Base-by-base conservation (phyloP, 2,113 vertebrate species). In the Notothenia coriiceps region DNA sequence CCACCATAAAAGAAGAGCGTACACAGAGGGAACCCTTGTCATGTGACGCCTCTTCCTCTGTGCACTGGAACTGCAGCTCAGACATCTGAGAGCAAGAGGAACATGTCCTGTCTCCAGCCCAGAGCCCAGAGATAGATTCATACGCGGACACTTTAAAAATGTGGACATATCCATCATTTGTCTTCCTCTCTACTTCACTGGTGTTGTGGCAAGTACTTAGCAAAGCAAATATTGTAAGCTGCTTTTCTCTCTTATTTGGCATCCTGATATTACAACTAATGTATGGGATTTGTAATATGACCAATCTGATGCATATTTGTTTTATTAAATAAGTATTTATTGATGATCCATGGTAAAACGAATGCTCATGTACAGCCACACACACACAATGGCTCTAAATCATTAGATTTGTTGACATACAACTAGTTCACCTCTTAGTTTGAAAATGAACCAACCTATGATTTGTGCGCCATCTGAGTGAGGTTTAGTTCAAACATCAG, bases 11-110 rank as follows among this genome's bases (percentile, higher is more conserved):
- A 70, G 20, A 59, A 79, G 25, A 15, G 2, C 20, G 35, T 6
- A 22, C 76, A 71, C 76, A 29, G 54, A n/a, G 61, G 15, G 14
- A 14, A 74, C 61, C 43, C 80, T 52, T 82, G 81, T 80, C 77
- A 80, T 10, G 46, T 14, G 14, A 79, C 82, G 52, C 35, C 55
- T 77, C 61, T 84, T 70, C 66, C 47, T 80, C 56, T 47, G 56
- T 71, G 33, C 61, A 52, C 46, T 15, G 22, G 61, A n/a, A 66
- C 56, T 54, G 51, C 14, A 20, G n/a, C 54, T 68, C 63, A 78
- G 82, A 80, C 22, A 4, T 74, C 7, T 12, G 7, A 73, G n/a
- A 61, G 7, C 47, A 59, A 49, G 47, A 68, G 44, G 51, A 10
- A 35, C 57, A 9, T 63, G 75, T 44, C 40, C 50, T 56, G 50